Percentiles rank a stretch among this genome's conserved stretches.
Evolutionary conservation across 2,797 vertebrate species (phyloP).

Genomic region (Ibycter americanus): DNA sequence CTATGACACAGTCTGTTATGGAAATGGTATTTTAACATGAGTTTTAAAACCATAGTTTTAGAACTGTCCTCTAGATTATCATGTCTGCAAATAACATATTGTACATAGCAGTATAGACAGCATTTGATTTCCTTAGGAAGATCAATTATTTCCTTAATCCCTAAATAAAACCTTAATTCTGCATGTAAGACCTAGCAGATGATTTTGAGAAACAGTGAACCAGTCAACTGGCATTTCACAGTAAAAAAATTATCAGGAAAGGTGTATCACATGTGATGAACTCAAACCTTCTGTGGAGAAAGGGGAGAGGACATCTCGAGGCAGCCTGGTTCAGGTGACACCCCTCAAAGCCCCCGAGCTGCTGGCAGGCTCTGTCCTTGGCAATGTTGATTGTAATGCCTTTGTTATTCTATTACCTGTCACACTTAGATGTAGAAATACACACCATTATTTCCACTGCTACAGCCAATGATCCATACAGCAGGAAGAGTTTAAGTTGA

Average conservation of each 20-base stretch:
- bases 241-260: not conserved
- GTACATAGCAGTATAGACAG: not conserved
- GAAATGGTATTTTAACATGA: not conserved
- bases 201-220: not conserved
- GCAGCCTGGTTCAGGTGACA: not conserved
- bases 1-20: not conserved
- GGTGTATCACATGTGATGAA: rapidly evolving
- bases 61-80: not conserved
- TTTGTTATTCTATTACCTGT: too few relatives aligned
- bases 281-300: not conserved
- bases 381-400: rapidly evolving
- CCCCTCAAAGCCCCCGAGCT: not conserved
- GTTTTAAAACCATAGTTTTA: not conserved
- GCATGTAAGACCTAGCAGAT: not conserved
- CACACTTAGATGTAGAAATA: not conserved
- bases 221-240: not conserved
- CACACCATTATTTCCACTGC: not conserved
- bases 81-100: not conserved
- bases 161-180: not conserved
- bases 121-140: not conserved
- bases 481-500: not conserved
- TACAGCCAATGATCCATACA: not conserved
- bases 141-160: not conserved
- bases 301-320: not conserved
- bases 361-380: not conserved